Evolutionary conservation across 2,888 invertebrate species (phyloP), one percentile per base, ranked within the genome.

Genomic region (Herminia tarsipennalis): DNA sequence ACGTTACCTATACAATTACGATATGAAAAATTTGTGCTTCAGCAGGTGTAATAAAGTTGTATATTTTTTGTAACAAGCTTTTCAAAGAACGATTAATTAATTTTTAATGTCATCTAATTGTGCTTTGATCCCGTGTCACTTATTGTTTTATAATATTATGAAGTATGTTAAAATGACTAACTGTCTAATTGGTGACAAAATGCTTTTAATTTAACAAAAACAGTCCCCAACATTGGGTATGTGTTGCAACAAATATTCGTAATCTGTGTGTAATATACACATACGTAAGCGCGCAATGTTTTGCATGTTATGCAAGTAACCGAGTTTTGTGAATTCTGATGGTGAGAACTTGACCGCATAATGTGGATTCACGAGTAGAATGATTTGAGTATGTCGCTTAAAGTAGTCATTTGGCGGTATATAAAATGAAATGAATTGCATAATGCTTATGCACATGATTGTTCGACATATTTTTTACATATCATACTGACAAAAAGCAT

Each of bases 341-440:
- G 71, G 70, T 76, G 74, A 73, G 68, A 61, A 66, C 54, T 70
- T 61, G 60, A 61, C 69, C 66, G 57, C 59, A 67, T 71, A 66
- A 70, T 76, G 69, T 74, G 74, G 61, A 67, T 63, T 70, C 54
- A 72, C 59, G 50, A 73, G 83, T 80, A 82, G 83, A 70, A 63
- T 60, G 60, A 74, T 49, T 65, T 66, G 70, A 67, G 66, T 73
- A 60, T 80, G 70, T 73, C 69, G 88, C 88, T 88, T 88, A 50
- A 56, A 71, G 88, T 89, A 89, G 88, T 71, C 58, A 69, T 80
- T 88, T 87, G 87, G 87, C 86, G 77, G 75, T 81, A 78, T 61
- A 66, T 49, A 56, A 67, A 66, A 65, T 61, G 51, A 69, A 51
- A 60, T 58, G 53, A 64, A 76, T 79, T 27, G 79, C 78, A 75